phyloP scores from a whole-genome alignment of 2,113 vertebrate species.

The Nanorana parkeri region DNA sequence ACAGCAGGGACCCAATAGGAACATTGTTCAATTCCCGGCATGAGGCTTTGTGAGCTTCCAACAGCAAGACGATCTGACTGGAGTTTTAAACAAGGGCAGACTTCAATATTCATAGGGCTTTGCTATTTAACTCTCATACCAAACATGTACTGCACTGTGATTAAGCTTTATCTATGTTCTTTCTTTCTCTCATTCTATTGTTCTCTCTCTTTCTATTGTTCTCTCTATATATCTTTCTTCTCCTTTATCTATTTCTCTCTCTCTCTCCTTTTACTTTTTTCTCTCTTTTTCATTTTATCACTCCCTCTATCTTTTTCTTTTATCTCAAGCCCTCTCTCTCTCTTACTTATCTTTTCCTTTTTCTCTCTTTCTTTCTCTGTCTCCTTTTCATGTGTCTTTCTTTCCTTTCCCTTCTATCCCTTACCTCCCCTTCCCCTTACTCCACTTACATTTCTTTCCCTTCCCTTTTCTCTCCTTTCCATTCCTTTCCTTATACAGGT shows the following conservation, averaged over 20 bases:
- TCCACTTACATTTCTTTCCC: too few relatives aligned
- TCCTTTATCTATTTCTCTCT: not conserved
- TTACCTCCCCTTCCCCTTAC: too few relatives aligned
- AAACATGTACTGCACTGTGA: too few relatives aligned
- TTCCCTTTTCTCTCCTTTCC: too few relatives aligned
- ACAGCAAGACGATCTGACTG: constrained; percentile 50
- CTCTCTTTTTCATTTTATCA: not conserved
- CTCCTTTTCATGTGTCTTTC: too few relatives aligned
- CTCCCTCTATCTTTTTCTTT: too few relatives aligned
- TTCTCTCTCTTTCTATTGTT: not conserved
- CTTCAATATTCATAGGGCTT: constrained; percentile 36
- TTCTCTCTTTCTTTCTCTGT: too few relatives aligned
- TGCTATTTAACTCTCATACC: constrained; percentile 45
- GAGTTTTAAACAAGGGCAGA: constrained; percentile 53
- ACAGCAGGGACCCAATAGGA: constrained; percentile 55
- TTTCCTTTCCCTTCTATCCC: too few relatives aligned
- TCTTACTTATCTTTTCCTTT: too few relatives aligned
- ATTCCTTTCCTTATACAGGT: too few relatives aligned
- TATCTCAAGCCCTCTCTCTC: too few relatives aligned
- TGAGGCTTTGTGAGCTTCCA: constrained; percentile 40
- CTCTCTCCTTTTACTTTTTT: not conserved
- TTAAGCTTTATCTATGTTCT: not conserved
- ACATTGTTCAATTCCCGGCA: constrained; percentile 57
- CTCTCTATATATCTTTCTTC: not conserved
- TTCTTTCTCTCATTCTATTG: not conserved